Percentiles rank a stretch among this genome's conserved stretches.
phyloP scores from a whole-genome alignment of 2,797 vertebrate species.

The Xerus rutilus region DNA sequence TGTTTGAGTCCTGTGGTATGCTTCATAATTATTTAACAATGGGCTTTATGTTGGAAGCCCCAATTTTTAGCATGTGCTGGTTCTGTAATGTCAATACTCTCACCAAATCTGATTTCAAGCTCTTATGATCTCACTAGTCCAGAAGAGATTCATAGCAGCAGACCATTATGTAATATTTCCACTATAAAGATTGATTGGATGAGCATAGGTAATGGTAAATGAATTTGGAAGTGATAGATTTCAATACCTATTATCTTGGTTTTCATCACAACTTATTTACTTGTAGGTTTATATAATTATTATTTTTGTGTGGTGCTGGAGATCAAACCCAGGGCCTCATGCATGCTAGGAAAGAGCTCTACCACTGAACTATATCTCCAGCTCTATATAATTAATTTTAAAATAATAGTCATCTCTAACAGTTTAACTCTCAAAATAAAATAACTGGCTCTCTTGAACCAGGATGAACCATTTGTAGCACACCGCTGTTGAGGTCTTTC shows the following conservation, averaged over 20 bases:
- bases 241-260: background rate
- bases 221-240: background rate
- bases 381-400: background rate
- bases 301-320: background rate
- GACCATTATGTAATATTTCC: background rate
- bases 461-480: background rate
- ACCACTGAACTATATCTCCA: background rate
- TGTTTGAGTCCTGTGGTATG: background rate
- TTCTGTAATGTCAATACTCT: background rate
- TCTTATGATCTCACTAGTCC: background rate
- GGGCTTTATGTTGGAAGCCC: background rate
- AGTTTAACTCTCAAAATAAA: background rate
- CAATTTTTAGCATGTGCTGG: background rate
- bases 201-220: background rate
- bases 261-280: background rate
- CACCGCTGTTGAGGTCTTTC: background rate
- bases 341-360: background rate
- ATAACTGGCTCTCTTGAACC: background rate
- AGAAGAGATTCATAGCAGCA: background rate
- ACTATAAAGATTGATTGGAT: background rate
- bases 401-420: background rate
- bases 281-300: background rate
- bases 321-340: background rate
- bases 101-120: background rate
- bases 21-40: slow-evolving; percentile 14